Evolutionary conservation across 2,888 invertebrate genomes (phyloP).

Genomic region (Coelinius sp.): DNA sequence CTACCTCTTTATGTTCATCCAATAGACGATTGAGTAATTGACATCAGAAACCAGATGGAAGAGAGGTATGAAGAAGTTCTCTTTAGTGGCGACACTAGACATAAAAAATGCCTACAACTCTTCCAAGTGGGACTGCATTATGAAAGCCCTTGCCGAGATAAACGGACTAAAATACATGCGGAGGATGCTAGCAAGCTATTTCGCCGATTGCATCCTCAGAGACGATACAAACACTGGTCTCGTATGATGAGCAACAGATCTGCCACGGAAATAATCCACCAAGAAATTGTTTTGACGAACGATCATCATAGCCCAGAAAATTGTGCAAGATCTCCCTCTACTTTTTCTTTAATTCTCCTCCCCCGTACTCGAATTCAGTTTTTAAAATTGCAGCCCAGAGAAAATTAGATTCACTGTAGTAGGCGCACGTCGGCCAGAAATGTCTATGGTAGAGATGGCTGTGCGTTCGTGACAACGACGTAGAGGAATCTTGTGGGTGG

Average conservation of each 20-base stretch:
- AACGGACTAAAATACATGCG: no score
- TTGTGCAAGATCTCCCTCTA: not conserved
- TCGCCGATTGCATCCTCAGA: no score
- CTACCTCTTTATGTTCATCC: no score
- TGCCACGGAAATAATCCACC: not conserved
- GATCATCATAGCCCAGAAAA: conserved; percentile 8
- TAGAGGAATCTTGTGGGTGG: conserved; percentile 10
- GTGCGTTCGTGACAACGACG: not conserved
- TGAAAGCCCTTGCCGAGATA: no score
- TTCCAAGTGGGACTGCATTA: no score
- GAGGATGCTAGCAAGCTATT: no score
- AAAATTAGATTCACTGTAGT: conserved; percentile 45
- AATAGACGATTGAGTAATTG: no score
- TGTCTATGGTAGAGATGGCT: conserved; percentile 5
- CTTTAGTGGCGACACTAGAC: no score
- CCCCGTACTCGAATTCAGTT: conserved; percentile 15
- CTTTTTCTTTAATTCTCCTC: not conserved
- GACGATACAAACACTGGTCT: not conserved
- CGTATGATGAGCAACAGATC: not conserved
- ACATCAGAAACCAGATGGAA: no score
- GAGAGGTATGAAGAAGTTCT: no score
- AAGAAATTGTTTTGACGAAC: conserved; percentile 2
- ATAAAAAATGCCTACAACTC: no score
- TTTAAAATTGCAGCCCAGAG: conserved; percentile 40
- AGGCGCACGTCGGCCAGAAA: conserved; percentile 40